Evolutionary conservation across 2,113 vertebrate genomes (phyloP).

Genomic region (Brachyhypopomus gauderio): DNA sequence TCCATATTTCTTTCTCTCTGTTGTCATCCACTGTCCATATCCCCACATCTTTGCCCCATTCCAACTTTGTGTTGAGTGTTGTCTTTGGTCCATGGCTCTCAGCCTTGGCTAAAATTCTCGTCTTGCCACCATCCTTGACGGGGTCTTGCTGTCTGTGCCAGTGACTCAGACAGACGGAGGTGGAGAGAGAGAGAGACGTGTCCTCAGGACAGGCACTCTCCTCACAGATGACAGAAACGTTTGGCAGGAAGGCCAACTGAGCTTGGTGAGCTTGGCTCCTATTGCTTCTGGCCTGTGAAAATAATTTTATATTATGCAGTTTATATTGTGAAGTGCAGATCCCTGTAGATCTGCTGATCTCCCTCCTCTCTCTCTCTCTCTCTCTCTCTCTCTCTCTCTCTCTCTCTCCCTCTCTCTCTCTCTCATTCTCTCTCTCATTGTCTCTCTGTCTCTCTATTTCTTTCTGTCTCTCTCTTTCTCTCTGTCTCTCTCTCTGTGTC

Average conservation of each 20-base stretch:
- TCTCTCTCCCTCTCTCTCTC: neutral
- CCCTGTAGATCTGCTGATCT: conserved; percentile 22
- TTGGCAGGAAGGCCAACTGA: neutral
- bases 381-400: neutral
- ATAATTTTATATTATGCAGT: conserved; percentile 38
- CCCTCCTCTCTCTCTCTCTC: neutral
- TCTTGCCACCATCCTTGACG: too few species aligned
- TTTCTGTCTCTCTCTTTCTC: conserved; percentile 1
- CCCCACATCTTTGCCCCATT: too few species aligned
- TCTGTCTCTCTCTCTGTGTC: neutral
- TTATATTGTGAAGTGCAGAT: conserved; percentile 27
- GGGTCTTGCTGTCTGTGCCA: too few species aligned
- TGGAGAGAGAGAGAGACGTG: too few species aligned
- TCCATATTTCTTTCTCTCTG: too few species aligned
- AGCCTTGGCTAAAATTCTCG: too few species aligned
- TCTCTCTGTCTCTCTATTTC: neutral
- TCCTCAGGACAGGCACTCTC: too few species aligned
- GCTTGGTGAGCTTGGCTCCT: conserved; percentile 37
- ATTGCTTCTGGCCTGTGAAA: conserved; percentile 19
- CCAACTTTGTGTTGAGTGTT: too few species aligned
- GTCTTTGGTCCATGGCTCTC: too few species aligned
- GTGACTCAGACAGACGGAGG: too few species aligned
- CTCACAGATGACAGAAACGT: too few species aligned
- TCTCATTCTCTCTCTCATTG: neutral
- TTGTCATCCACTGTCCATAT: too few species aligned